Evolutionary conservation across 2,888 invertebrate species (phyloP).

Genomic region (Melitaea athalia): DNA sequence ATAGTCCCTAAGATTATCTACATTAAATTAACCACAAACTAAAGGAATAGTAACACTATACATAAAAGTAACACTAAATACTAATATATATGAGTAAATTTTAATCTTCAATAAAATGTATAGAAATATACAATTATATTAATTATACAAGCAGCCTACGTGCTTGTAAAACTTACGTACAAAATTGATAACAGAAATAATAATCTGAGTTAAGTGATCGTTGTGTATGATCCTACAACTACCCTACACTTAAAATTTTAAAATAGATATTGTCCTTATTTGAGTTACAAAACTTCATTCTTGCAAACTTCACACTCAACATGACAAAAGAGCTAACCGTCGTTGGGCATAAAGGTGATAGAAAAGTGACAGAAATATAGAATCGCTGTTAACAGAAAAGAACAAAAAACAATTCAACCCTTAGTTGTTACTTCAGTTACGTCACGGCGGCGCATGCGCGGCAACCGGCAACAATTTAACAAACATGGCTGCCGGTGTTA

Average conservation of each 20-base stretch:
- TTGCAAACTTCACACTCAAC: conserved; percentile 58
- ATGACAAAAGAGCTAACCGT: conserved; percentile 54
- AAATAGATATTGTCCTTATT: background rate
- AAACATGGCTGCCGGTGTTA: conserved; percentile 74
- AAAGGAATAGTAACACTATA: no score
- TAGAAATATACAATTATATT: no score
- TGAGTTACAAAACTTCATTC: conserved; percentile 13
- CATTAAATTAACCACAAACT: no score
- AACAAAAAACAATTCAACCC: conserved; percentile 58
- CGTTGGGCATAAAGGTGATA: conserved; percentile 59
- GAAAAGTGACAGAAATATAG: conserved; percentile 47
- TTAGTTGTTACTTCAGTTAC: conserved; percentile 51
- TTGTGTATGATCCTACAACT: no score
- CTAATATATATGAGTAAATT: no score
- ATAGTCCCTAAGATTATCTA: no score
- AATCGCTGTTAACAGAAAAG: conserved; percentile 41
- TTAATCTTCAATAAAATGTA: no score
- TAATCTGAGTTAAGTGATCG: no score
- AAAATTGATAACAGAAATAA: no score
- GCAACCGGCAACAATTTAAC: conserved; percentile 57
- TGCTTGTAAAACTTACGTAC: no score
- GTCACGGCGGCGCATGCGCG: conserved; percentile 62
- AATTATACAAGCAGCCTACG: no score
- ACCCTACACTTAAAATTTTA: background rate
- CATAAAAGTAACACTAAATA: no score